A percentile compares a stretch with the other conserved stretches of the same genome.
Evolutionary conservation across 2,797 vertebrate genomes (phyloP).

Genomic region (Fistularia commersonii): DNA sequence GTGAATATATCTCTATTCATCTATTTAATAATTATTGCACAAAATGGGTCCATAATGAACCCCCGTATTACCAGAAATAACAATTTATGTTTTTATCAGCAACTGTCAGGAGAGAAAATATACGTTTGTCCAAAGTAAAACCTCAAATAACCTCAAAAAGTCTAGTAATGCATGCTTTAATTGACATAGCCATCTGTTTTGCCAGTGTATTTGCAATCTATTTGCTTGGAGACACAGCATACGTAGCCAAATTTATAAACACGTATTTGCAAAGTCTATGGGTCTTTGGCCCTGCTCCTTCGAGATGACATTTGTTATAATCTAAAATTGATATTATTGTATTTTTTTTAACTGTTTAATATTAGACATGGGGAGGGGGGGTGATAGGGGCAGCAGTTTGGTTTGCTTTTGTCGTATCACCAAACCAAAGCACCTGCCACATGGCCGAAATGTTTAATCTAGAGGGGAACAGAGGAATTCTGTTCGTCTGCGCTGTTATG

Average conservation of each 20-base stretch:
- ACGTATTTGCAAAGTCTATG: conserved; percentile 17
- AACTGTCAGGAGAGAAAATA: too few relatives aligned
- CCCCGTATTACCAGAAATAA: too few relatives aligned
- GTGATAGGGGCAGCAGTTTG: conserved; percentile 12
- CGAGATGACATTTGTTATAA: conserved; percentile 48
- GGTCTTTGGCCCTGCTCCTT: conserved; percentile 34
- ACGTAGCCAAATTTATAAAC: conserved; percentile 18
- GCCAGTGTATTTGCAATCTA: background rate
- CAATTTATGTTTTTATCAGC: too few relatives aligned
- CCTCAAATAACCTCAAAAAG: too few relatives aligned
- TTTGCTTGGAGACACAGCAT: conserved; percentile 9
- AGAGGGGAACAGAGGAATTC: conserved; percentile 29
- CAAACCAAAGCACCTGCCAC: conserved; percentile 7
- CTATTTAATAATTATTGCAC: background rate
- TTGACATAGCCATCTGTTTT: too few relatives aligned
- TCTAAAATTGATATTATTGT: conserved; percentile 63
- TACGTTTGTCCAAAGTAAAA: too few relatives aligned
- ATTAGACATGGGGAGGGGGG: too few relatives aligned
- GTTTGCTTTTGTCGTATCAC: conserved; percentile 17
- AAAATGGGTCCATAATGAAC: too few relatives aligned
- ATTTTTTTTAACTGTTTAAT: conserved; percentile 16
- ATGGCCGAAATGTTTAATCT: conserved; percentile 33
- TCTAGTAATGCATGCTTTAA: too few relatives aligned
- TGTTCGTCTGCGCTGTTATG: conserved; percentile 52
- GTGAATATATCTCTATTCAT: background rate